Evolutionary conservation across 2,113 vertebrate genomes (phyloP), one percentile per base, ranked within the genome.

Genomic region (Larimichthys crocea): DNA sequence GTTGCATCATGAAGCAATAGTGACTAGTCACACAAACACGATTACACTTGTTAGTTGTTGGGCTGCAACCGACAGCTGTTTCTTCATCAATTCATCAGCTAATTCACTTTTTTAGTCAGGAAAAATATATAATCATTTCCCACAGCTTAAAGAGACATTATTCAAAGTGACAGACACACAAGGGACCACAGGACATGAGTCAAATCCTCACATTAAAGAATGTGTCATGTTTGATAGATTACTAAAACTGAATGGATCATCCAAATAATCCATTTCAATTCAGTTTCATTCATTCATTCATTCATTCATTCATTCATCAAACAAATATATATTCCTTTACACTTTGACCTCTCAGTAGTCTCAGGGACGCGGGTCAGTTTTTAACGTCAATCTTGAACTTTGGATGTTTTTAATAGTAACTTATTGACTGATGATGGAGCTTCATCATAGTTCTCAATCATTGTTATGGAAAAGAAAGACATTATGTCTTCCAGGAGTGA

Each of bases 1-100:
- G 2, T 42, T 29, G 40, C n/a, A 64, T 35, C 20, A 68, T 63
- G 40, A 84, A 61, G 17, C 44, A 66, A 66, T 24, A 61, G 2
- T 24, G 40, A 42, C 16, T 0, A 22, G 10, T 52, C 46, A 35
- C 49, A 52, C 5, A 0, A 42, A 11, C 24, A 62, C 4, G 1
- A 22, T 3, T 29, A 46, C 44, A 14, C 44, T 46, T 14, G 10
- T 14, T 14, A 46, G 44, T 9, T 8, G 7, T 40, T 40, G 35
- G 5, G 44, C 20, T 6, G 52, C 53, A 53, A 52, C 19, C 15
- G 4, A 31, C 8, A 53, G 19, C 19, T 15, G 17, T 40, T 24
- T 44, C 9, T 40, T 52, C 17, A 3, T 50, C 2, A 11, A 52
- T 24, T 31, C 22, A 26, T 73, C 6, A 49, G 24, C 4, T 2